Conservation (phyloP, 2,113 vertebrate species). For the Chlamydotis undulata region DNA sequence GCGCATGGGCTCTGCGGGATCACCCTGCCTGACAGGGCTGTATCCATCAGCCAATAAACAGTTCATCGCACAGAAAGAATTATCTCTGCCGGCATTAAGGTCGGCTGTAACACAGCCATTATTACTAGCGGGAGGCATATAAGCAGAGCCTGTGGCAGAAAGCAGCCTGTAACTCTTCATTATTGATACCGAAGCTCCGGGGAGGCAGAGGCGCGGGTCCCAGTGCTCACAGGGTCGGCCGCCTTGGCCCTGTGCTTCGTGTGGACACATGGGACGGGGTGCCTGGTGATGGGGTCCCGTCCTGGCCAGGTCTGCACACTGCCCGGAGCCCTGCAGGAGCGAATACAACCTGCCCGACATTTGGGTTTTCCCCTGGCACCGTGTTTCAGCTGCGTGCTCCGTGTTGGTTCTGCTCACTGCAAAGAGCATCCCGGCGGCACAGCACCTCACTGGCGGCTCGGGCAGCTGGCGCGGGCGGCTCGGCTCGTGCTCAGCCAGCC, state of each 20-base stretch:
- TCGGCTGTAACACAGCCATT: background rate
- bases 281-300: background rate
- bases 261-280: background rate
- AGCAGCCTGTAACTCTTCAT: background rate
- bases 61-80: background rate
- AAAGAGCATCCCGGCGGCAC: background rate
- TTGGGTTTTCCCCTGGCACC: background rate
- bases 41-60: background rate
- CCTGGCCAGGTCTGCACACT: rapidly evolving
- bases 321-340: rapidly evolving
- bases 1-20: background rate
- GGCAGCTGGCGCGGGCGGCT: rapidly evolving
- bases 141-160: background rate
- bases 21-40: background rate
- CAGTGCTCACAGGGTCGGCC: background rate
- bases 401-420: rapidly evolving
- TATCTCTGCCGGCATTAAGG: background rate
- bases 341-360: background rate
- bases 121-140: background rate
- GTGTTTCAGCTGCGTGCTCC: background rate
- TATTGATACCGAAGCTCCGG: background rate
- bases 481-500: background rate
- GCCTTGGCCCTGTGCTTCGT: rapidly evolving
- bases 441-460: background rate
- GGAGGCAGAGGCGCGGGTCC: rapidly evolving